Evolutionary conservation across 2,797 vertebrate genomes (phyloP), one percentile per base, ranked within the genome.

Genomic region (Phataginus tetradactyla): DNA sequence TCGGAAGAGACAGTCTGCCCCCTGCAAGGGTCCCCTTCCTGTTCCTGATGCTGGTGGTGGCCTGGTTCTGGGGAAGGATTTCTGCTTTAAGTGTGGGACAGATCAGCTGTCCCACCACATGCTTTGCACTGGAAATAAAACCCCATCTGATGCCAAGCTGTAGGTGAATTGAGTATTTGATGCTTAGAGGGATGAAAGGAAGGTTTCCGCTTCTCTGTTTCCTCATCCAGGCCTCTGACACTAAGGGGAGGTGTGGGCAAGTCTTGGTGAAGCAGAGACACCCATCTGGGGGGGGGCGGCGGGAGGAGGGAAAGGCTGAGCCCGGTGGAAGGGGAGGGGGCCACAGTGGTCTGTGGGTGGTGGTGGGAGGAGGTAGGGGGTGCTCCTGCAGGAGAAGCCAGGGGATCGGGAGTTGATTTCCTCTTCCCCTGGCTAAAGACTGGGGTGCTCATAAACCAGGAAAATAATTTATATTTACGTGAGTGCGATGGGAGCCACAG

Each of bases 81-180:
- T 78, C 51, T 21, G 27, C 49, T 49, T 74, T 49, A 45, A 88
- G 15, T 34, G 39, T 20, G 34, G 5, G 37, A 39, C 39, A 39
- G 39, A 78, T 14, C 0, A 2, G n/a, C 64, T 9, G 14, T 21
- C 9, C 14, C 12, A 3, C 4, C 0, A 0, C 0, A 0, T 2
- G 29, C 51, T 92, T 34, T 5, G 20, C 14, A 13, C 39, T 84
- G 66, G 51, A 85, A 66, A 91, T 87, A 66, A 90, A 97, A 84
- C 53, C 27, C 29, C 8, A 29, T n/a, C 18, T 0, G 7, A 55
- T 25, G 63, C 81, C 55, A 57, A 32, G 92, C 17, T 27, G 75
- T 69, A 94, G 94, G 80, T 79, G 87, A 42, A 87, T 25, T 85
- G 93, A 83, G 39, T 78, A 25, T 78, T 81, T 81, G 64, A 61